phyloP scores from a whole-genome alignment of 2,113 vertebrate genomes.

The Dipodomys stephensi region DNA sequence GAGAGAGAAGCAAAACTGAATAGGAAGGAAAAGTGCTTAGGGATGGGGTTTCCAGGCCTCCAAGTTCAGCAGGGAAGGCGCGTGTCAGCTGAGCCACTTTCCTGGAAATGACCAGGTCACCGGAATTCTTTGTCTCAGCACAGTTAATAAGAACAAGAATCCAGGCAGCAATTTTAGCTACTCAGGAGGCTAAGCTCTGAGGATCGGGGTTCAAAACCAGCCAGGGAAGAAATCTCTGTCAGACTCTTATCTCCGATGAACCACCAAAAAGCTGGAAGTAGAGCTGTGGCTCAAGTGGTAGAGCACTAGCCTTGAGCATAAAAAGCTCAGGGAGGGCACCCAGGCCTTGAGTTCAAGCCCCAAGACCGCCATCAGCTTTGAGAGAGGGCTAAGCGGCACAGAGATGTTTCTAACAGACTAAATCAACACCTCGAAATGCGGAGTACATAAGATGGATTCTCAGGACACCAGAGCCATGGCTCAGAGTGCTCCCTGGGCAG shows the following conservation, averaged over 20 bases:
- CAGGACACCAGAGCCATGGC: not conserved
- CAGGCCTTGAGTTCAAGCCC: too few relatives aligned
- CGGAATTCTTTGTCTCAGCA: not conserved
- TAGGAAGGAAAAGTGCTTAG: not conserved
- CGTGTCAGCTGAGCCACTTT: not conserved
- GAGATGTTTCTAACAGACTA: not conserved
- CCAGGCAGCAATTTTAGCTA: too few relatives aligned
- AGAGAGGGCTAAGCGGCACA: not conserved
- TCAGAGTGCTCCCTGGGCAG: not conserved
- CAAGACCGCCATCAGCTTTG: rapidly evolving
- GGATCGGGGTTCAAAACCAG: too few relatives aligned
- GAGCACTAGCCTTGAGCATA: too few relatives aligned
- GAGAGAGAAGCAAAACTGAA: not conserved
- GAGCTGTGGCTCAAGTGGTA: too few relatives aligned
- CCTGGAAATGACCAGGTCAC: conserved; percentile 15
- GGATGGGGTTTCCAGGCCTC: not conserved
- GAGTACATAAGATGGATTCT: not conserved
- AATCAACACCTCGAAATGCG: conserved; percentile 17
- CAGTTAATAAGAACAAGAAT: not conserved
- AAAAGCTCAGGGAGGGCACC: not conserved
- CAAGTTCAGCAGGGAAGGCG: not conserved
- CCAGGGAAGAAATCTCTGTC: too few relatives aligned
- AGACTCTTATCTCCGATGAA: too few relatives aligned
- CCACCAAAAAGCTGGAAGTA: too few relatives aligned
- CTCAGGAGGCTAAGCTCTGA: too few relatives aligned